These are phyloP conservation scores for Holothuria glaberrima DNA, from an alignment of 35 echinoderm and acorn worm species.

Conservation along the genomic window DNA sequence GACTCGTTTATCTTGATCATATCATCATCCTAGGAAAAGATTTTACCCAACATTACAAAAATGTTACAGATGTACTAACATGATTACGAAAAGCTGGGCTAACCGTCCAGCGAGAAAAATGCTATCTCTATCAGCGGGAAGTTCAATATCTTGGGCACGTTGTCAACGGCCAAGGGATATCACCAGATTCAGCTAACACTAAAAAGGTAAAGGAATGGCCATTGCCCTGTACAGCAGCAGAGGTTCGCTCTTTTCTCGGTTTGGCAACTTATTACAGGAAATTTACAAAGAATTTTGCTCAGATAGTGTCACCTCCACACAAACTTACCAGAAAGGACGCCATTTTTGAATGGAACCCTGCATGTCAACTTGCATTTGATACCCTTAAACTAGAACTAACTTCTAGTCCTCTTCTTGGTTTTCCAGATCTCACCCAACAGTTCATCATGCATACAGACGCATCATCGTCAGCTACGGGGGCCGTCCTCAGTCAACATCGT, in stretches of 20 bases:
- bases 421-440: no score
- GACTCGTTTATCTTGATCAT: no score
- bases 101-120: slow-evolving; percentile 65
- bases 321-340: no score
- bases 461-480: no score
- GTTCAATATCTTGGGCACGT: slow-evolving; percentile 64
- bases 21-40: no score
- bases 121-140: slow-evolving; percentile 41
- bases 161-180: slow-evolving; percentile 34
- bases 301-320: slow-evolving; percentile 9
- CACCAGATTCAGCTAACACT: slow-evolving; percentile 38
- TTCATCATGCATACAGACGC: no score
- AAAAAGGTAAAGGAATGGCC: slow-evolving; percentile 47
- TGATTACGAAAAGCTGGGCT: slow-evolving; percentile 52
- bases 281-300: slow-evolving; percentile 52
- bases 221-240: background rate
- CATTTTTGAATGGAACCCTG: no score
- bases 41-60: no score
- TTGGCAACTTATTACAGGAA: slow-evolving; percentile 58
- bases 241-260: slow-evolving; percentile 45
- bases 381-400: no score
- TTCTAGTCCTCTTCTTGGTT: no score
- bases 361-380: no score
- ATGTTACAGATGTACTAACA: slow-evolving; percentile 46
- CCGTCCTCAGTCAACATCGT: no score